Percentiles rank a stretch among this genome's conserved stretches.
These are phyloP conservation scores for Mythimna impura DNA, from an alignment of 2,888 invertebrate species.

Conservation along the genomic window DNA sequence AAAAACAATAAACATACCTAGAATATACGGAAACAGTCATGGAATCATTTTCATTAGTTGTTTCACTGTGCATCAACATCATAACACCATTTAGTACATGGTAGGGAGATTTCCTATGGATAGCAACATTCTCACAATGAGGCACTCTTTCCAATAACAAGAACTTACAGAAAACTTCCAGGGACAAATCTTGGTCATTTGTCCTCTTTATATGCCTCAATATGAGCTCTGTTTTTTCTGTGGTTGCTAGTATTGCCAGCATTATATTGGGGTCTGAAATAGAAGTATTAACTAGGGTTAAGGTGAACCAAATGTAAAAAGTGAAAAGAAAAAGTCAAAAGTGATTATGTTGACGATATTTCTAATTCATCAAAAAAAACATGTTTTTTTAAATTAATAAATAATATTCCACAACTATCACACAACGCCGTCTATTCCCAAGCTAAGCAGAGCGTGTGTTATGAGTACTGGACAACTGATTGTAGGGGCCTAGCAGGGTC, in stretches of 20 bases:
- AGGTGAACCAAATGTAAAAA: not conserved
- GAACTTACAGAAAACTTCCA: slow-evolving; percentile 72
- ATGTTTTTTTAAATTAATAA: too few relatives aligned
- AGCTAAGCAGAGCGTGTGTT: too few relatives aligned
- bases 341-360: too few relatives aligned
- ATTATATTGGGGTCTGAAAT: slow-evolving; percentile 72
- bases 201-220: slow-evolving; percentile 71
- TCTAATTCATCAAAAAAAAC: too few relatives aligned
- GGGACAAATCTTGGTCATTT: slow-evolving; percentile 55
- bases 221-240: slow-evolving; percentile 73
- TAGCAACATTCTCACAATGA: slow-evolving; percentile 67
- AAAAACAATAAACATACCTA: slow-evolving; percentile 79
- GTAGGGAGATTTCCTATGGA: slow-evolving; percentile 77
- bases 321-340: too few relatives aligned
- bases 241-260: slow-evolving; percentile 76
- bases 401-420: too few relatives aligned
- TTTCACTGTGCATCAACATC: slow-evolving; percentile 68
- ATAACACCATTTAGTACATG: slow-evolving; percentile 80
- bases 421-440: too few relatives aligned
- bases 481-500: too few relatives aligned
- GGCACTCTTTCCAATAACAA: slow-evolving; percentile 76
- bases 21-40: slow-evolving; percentile 72
- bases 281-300: not conserved
- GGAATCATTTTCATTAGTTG: slow-evolving; percentile 35
- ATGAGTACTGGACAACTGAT: too few relatives aligned